phyloP scores from a whole-genome alignment of 2,797 vertebrate genomes.

The Hoplostethus atlanticus region DNA sequence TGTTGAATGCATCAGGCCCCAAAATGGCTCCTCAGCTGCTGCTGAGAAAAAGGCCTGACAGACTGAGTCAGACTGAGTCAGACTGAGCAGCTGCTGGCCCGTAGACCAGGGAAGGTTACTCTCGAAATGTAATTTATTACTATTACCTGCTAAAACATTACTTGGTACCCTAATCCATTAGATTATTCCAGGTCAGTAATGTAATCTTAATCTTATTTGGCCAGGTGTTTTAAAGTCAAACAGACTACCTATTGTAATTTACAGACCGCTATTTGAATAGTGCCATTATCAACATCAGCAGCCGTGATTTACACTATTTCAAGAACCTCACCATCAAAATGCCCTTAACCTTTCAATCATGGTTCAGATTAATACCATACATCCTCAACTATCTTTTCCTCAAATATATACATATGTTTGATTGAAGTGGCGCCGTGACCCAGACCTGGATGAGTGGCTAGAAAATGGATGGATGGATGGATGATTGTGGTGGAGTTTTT shows the following conservation, averaged over 20 bases:
- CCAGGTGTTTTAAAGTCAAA: no score
- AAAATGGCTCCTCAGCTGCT: slow-evolving; percentile 82
- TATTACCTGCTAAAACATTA: slow-evolving; percentile 47
- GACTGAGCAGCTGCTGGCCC: slow-evolving; percentile 69
- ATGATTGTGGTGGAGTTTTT: no score
- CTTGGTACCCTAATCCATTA: neutral
- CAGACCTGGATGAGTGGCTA: no score
- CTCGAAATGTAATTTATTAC: slow-evolving; percentile 33
- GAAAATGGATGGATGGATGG: no score
- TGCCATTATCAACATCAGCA: neutral
- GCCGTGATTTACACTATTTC: neutral
- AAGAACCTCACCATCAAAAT: neutral
- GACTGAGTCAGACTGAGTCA: slow-evolving; percentile 53
- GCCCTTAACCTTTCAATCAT: slow-evolving; percentile 7
- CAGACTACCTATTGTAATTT: no score
- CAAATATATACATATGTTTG: neutral
- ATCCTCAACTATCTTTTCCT: neutral
- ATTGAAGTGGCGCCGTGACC: no score
- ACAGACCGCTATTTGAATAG: no score
- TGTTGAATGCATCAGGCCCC: slow-evolving; percentile 77
- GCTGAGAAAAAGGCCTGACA: slow-evolving; percentile 52
- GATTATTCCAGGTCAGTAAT: neutral
- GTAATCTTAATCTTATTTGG: neutral
- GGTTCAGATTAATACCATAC: slow-evolving; percentile 18
- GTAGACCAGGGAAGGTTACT: slow-evolving; percentile 64